Evolutionary conservation across 2,888 invertebrate species (phyloP).

Genomic region (Drosophila cognata): DNA sequence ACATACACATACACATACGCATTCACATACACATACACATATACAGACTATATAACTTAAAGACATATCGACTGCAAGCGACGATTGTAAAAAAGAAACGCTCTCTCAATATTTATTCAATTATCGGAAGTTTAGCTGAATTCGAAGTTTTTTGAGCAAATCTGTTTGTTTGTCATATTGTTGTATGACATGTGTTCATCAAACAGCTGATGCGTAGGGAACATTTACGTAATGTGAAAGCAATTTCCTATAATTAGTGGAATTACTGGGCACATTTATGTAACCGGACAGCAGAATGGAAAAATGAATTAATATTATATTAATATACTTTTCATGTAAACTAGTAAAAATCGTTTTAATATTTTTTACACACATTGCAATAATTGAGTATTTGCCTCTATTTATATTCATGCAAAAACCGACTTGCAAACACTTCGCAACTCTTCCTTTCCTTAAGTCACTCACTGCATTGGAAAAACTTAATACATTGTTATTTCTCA

Average conservation of each 20-base stretch:
- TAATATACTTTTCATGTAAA: neutral
- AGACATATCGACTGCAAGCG: neutral
- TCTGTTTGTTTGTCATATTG: neutral
- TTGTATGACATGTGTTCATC: neutral
- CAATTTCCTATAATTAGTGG: neutral
- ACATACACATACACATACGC: neutral
- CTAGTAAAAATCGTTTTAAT: neutral
- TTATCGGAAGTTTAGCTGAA: neutral
- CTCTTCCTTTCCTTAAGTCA: neutral
- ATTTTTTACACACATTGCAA: neutral
- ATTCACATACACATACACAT: neutral
- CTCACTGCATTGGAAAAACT: neutral
- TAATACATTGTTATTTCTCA: constrained; percentile 13
- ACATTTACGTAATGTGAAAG: neutral
- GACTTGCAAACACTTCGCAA: neutral
- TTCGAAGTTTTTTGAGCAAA: neutral
- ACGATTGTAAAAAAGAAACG: neutral
- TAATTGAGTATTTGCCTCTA: neutral
- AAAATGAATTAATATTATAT: neutral
- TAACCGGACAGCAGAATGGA: neutral
- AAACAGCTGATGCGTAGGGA: neutral
- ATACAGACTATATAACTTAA: neutral
- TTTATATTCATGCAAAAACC: neutral
- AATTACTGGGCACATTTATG: neutral
- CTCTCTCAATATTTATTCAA: constrained; percentile 8